Evolutionary conservation across 2,797 vertebrate genomes (phyloP).

Genomic region (Gila robusta): DNA sequence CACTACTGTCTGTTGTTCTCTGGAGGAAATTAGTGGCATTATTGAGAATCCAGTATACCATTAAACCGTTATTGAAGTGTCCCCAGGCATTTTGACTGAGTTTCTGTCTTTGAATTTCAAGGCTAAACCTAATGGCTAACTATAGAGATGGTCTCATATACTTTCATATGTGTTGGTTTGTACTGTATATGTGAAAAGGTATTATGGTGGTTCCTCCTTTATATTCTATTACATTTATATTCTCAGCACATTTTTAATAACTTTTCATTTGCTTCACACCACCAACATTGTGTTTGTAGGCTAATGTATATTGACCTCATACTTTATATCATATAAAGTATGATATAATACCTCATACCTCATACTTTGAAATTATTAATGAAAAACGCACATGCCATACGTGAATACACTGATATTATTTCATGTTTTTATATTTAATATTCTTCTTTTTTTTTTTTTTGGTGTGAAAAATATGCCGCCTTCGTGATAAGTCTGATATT

Average conservation of each 20-base stretch:
- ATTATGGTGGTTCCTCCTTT: neutral
- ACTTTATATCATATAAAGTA: neutral
- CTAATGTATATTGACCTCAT: slow-evolving; percentile 12
- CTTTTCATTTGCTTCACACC: slow-evolving; percentile 16
- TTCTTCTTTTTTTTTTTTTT: neutral
- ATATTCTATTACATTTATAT: neutral
- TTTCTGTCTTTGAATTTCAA: slow-evolving; percentile 7
- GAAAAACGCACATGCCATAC: neutral
- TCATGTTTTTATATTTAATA: neutral
- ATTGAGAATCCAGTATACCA: slow-evolving; percentile 32
- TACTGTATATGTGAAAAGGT: neutral
- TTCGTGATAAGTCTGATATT: neutral
- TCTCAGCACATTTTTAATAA: slow-evolving; percentile 18
- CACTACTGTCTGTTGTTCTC: slow-evolving; percentile 26
- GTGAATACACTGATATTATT: neutral
- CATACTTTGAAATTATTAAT: neutral
- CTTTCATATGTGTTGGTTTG: neutral
- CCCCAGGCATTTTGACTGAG: slow-evolving; percentile 8
- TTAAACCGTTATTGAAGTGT: slow-evolving; percentile 30
- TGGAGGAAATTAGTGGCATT: slow-evolving; percentile 41
- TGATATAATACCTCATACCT: too few species aligned
- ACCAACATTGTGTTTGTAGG: slow-evolving; percentile 6
- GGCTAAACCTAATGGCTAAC: slow-evolving; percentile 6
- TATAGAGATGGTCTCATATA: neutral
- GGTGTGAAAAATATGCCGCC: neutral